These are phyloP conservation scores for Zaprionus ornatus DNA, from an alignment of 1,140 invertebrate species.

Conservation along the genomic window DNA sequence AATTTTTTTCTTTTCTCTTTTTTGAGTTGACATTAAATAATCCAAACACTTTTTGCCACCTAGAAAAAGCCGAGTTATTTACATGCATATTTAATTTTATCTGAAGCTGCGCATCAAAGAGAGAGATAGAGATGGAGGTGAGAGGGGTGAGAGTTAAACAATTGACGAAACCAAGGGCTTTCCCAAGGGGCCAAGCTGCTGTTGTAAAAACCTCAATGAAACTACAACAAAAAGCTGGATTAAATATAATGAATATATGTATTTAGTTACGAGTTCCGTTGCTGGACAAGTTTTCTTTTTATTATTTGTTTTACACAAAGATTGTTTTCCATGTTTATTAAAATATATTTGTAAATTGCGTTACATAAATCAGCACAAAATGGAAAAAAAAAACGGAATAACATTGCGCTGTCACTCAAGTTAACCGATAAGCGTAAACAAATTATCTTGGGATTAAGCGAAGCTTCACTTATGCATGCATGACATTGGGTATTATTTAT, in stretches of 20 bases:
- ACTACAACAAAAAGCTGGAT: neutral
- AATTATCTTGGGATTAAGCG: neutral
- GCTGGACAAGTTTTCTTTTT: neutral
- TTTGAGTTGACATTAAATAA: neutral
- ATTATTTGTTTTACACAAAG: neutral
- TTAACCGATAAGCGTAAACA: neutral
- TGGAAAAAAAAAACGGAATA: neutral
- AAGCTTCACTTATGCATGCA: neutral
- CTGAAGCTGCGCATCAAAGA: neutral
- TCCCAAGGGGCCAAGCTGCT: too few relatives aligned
- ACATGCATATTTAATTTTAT: neutral
- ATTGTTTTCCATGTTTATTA: slow-evolving; percentile 3
- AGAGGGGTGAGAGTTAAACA: too few relatives aligned
- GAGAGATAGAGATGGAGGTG: too few relatives aligned
- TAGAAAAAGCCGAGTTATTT: neutral
- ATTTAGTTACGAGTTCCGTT: too few relatives aligned
- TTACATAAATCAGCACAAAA: neutral
- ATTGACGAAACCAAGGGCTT: too few relatives aligned
- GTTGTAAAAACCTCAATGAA: too few relatives aligned
- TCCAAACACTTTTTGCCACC: neutral
- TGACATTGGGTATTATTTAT: neutral
- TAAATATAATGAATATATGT: neutral
- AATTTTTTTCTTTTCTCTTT: neutral
- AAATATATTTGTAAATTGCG: neutral
- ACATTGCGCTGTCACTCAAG: neutral